phyloP scores from a whole-genome alignment of 2,113 vertebrate genomes.

The Sardina pilchardus region DNA sequence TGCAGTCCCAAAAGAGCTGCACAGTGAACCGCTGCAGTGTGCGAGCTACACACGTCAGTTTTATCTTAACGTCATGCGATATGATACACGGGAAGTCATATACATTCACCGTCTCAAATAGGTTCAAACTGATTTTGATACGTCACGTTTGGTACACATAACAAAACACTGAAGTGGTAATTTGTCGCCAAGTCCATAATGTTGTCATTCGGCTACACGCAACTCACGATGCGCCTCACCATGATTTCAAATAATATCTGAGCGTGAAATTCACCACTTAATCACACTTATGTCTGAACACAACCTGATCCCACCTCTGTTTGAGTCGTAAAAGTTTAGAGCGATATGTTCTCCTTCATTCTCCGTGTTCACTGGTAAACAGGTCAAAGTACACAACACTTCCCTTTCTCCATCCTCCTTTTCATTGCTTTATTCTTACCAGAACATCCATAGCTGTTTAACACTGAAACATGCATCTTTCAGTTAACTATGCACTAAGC shows the following conservation, averaged over 20 bases:
- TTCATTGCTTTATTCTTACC: background rate
- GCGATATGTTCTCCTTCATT: constrained; percentile 26
- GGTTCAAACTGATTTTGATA: background rate
- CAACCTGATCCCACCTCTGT: background rate
- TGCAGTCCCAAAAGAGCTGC: background rate
- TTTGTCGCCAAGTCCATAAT: background rate
- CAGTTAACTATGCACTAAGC: background rate
- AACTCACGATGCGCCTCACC: background rate
- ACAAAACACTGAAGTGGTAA: background rate
- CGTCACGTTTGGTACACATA: constrained; percentile 2
- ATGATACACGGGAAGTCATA: too few relatives aligned
- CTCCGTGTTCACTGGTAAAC: constrained; percentile 10
- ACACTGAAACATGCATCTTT: background rate
- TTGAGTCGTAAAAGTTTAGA: constrained; percentile 8
- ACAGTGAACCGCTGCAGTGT: background rate
- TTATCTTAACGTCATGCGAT: too few relatives aligned
- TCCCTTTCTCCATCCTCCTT: background rate
- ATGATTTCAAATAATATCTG: background rate
- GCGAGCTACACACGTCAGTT: background rate
- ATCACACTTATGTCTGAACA: background rate
- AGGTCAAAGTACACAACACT: constrained; percentile 42
- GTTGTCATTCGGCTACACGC: background rate
- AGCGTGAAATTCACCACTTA: background rate
- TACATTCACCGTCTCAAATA: background rate
- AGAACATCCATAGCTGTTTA: background rate